Evolutionary conservation across 2,888 invertebrate species (phyloP).

Genomic region (Heliconius ethilla): DNA sequence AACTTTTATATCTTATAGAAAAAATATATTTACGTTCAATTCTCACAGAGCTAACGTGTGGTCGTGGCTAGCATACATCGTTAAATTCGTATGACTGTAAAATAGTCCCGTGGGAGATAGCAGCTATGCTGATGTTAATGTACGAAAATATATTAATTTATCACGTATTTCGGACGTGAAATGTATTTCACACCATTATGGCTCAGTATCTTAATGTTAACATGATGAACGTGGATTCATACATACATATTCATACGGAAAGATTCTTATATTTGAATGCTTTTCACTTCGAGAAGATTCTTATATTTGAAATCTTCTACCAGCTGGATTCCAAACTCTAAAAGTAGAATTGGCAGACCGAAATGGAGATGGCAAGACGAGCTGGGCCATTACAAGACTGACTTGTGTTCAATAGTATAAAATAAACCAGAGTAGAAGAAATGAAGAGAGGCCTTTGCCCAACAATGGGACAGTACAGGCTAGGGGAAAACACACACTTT

Average conservation of each 20-base stretch:
- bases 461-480: too few species aligned
- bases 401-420: too few species aligned
- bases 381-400: too few species aligned
- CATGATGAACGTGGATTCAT: background rate
- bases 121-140: background rate
- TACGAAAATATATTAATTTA: background rate
- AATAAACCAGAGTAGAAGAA: too few species aligned
- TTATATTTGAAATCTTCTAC: background rate
- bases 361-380: too few species aligned
- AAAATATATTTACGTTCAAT: background rate
- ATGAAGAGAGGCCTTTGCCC: too few species aligned
- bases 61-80: conserved; percentile 1
- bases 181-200: background rate
- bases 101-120: conserved; percentile 5
- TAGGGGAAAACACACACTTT: too few species aligned
- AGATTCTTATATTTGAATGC: background rate
- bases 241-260: too few species aligned
- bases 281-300: background rate
- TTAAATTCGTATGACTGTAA: background rate
- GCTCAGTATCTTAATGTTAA: background rate
- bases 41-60: background rate
- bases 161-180: background rate
- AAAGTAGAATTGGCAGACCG: too few species aligned
- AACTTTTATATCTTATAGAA: too few species aligned
- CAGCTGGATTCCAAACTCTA: too few species aligned